These are phyloP conservation scores for Misgurnus anguillicaudatus DNA, from an alignment of 2,113 vertebrate species.

Conservation along the genomic window DNA sequence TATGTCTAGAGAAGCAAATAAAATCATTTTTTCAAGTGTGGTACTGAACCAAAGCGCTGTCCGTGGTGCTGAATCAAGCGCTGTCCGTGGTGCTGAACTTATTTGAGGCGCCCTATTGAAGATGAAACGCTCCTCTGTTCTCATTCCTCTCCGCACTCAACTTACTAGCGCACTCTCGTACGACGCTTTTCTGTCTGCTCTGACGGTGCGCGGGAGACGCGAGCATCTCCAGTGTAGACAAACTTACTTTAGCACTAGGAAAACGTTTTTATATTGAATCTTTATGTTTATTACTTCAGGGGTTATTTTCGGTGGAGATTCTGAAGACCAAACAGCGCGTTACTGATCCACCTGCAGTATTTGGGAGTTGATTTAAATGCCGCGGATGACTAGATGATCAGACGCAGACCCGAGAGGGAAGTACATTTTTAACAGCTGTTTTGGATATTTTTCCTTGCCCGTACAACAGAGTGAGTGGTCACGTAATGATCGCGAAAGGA, in stretches of 20 bases:
- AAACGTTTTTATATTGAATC: conserved; percentile 28
- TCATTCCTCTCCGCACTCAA: conserved; percentile 18
- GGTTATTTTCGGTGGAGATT: conserved; percentile 55
- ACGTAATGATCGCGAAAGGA: conserved; percentile 50
- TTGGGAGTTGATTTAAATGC: conserved; percentile 68
- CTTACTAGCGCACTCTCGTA: conserved; percentile 31
- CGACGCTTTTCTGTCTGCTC: conserved; percentile 24
- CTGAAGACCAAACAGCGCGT: conserved; percentile 60
- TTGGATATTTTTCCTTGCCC: conserved; percentile 31
- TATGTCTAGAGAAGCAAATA: neutral
- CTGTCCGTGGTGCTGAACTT: conserved; percentile 61
- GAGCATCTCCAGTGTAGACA: conserved; percentile 28
- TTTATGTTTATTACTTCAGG: conserved; percentile 9
- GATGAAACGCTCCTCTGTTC: conserved; percentile 46
- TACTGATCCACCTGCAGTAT: conserved; percentile 60
- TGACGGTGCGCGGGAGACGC: conserved; percentile 11
- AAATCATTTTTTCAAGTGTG: neutral
- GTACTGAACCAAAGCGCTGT: conserved; percentile 26
- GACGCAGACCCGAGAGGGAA: conserved; percentile 56
- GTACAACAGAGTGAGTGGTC: conserved; percentile 13
- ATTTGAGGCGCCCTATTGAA: conserved; percentile 52
- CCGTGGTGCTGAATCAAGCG: conserved; percentile 44
- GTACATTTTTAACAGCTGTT: conserved; percentile 33
- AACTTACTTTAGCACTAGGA: conserved; percentile 42
- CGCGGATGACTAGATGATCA: conserved; percentile 60